Evolutionary conservation across 2,113 vertebrate species (phyloP).

Genomic region (Peromyscus polionotus): DNA sequence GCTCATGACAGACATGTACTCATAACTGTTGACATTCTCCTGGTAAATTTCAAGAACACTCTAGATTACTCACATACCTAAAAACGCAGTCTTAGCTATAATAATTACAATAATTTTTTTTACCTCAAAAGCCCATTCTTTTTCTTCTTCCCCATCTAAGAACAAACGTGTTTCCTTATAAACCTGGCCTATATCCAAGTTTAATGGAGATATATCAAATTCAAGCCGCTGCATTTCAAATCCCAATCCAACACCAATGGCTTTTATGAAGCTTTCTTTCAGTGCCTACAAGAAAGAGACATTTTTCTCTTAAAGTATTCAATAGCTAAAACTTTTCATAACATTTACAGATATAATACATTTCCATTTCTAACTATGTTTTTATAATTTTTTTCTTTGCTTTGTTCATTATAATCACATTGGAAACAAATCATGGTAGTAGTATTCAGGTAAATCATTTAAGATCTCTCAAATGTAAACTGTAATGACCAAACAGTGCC

Average conservation of each 20-base stretch:
- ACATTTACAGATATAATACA: not conserved
- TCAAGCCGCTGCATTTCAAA: constrained; percentile 96
- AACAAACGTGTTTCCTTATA: constrained; percentile 93
- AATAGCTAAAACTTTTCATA: not conserved
- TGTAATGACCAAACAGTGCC: rapidly evolving
- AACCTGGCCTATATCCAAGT: constrained; percentile 88
- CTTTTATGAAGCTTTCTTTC: constrained; percentile 99
- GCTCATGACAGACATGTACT: not conserved
- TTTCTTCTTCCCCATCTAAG: constrained; percentile 92
- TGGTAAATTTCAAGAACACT: not conserved
- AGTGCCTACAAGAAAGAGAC: constrained; percentile 88
- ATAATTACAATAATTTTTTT: constrained; percentile 52
- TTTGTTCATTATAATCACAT: not conserved
- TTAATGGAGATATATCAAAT: constrained; percentile 92
- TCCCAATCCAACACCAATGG: constrained; percentile 94
- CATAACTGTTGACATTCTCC: not conserved
- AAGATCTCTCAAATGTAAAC: not conserved
- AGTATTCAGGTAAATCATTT: not conserved
- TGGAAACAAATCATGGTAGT: not conserved
- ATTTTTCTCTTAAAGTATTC: constrained; percentile 35
- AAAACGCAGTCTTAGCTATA: not conserved
- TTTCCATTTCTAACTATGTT: not conserved
- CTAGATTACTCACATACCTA: not conserved
- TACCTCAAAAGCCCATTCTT: constrained; percentile 91
- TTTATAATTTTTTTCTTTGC: not conserved